These are phyloP conservation scores for Festucalex cinctus DNA, from an alignment of 2,113 vertebrate species.

Conservation along the genomic window DNA sequence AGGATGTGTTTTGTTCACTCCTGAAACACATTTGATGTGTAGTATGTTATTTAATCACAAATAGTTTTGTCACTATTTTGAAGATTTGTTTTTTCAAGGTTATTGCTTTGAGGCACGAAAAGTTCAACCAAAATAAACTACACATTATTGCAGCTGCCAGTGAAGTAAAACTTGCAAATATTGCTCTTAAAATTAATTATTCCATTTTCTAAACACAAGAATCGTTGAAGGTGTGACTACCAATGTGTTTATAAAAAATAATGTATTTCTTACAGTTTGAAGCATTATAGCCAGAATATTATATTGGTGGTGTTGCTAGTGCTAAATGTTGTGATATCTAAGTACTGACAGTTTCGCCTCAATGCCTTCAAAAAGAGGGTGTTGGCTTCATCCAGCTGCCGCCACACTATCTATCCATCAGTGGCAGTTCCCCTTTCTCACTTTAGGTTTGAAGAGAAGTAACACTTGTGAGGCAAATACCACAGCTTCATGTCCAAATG, in stretches of 20 bases:
- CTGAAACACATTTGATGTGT: background rate
- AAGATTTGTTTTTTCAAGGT: background rate
- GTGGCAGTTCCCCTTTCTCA: conserved; percentile 61
- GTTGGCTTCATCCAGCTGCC: conserved; percentile 62
- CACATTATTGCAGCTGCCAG: background rate
- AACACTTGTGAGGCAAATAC: conserved; percentile 46
- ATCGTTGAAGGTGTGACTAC: background rate
- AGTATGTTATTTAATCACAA: conserved; percentile 18
- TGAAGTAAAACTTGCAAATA: background rate
- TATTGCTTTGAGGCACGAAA: background rate
- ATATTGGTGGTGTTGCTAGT: background rate
- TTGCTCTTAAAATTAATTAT: background rate
- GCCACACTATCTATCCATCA: conserved; percentile 56
- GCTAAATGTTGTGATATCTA: conserved; percentile 16
- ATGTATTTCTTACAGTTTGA: background rate
- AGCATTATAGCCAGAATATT: background rate
- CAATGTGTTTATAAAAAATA: background rate
- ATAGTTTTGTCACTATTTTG: background rate
- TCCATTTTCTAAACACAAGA: background rate
- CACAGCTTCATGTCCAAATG: conserved; percentile 34
- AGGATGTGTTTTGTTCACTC: background rate
- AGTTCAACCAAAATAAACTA: background rate
- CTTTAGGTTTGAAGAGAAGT: conserved; percentile 49
- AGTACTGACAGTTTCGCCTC: conserved; percentile 40
- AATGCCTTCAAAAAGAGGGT: conserved; percentile 48